A percentile compares a stretch with the other conserved stretches of the same genome.
Evolutionary conservation across 2,797 vertebrate species (phyloP).

Genomic region (Borostomias antarcticus): DNA sequence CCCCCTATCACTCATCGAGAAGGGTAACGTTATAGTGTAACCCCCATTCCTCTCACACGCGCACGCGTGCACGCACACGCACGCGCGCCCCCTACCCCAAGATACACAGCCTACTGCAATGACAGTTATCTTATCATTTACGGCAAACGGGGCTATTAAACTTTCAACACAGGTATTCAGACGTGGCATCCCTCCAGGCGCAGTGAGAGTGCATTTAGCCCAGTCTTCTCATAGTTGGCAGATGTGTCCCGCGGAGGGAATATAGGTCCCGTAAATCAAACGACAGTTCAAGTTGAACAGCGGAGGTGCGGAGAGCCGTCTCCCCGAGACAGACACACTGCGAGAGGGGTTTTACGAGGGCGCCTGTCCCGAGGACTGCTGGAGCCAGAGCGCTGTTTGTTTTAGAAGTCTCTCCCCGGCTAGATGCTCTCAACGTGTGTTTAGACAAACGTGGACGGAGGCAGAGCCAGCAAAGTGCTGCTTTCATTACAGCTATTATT

Average conservation of each 20-base stretch:
- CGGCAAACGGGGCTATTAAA: conserved; percentile 1
- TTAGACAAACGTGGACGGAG: conserved; percentile 18
- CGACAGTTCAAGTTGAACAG: conserved; percentile 17
- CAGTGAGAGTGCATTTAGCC: background rate
- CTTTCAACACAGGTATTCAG: conserved; percentile 1
- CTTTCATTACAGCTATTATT: conserved; percentile 24
- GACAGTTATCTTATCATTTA: background rate
- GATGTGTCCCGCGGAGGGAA: background rate
- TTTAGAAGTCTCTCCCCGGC: conserved; percentile 37
- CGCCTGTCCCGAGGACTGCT: conserved; percentile 76
- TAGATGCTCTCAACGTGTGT: conserved; percentile 30
- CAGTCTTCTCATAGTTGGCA: background rate
- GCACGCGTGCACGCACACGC: background rate
- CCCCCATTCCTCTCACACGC: background rate
- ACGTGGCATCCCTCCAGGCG: background rate
- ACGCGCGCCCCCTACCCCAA: background rate
- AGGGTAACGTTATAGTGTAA: background rate
- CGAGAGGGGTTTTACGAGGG: conserved; percentile 85
- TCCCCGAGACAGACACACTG: conserved; percentile 79
- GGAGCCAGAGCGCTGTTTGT: conserved; percentile 70
- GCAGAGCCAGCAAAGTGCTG: conserved; percentile 15
- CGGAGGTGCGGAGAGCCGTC: conserved; percentile 73
- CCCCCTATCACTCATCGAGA: background rate
- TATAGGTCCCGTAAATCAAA: conserved; percentile 30
- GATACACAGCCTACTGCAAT: background rate